Base-by-base conservation (phyloP, 2,113 vertebrate species). In the Progne subis region DNA sequence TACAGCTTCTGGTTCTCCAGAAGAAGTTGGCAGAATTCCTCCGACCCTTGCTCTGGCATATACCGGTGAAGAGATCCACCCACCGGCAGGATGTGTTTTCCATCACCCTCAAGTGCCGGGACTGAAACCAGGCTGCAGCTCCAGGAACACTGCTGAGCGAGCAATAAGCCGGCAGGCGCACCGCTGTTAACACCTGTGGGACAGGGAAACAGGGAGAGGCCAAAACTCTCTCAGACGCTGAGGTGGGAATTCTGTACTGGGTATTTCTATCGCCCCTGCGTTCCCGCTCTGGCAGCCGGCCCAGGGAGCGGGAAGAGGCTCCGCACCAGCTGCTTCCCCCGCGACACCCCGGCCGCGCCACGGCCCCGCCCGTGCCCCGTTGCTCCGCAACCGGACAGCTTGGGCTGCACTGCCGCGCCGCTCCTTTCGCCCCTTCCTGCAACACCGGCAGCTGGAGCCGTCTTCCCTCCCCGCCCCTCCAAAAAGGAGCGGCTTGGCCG, bases 401-500 rank as follows among this genome's bases (percentile, higher is more conserved):
- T 0, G 63, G 63, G 34, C 61, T 25, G 74, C 15, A 14, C 24
- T 12, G 11, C 3, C 3, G 12, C 1, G 3, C 11, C 31, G 8
- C 47, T 26, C 15, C 39, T 17, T 12, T 1, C 28, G 28, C 18
- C 13, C 25, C 9, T 41, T 77, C 12, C 37, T 37, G 11, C 32
- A 25, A 31, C 11, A 12, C 9, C 5, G 14, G 18, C 29, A 19
- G 11, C 18, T 3, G 8, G 17, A 14, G 9, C 6, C 29, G 12
- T 6, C 25, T n/a, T 8, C 29, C 29, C 7, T 6, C 8, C 4
- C 5, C 18, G 1, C 5, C 26, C 6, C 31, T 3, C 8, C 59
- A 26, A 1, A 21, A 12, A 31, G 1, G 1, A 31, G 5, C 5
- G 2, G 5, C 16, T 18, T 1, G 28, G 5, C 23, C 3, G n/a